Conservation (phyloP, 2,113 vertebrate species). For the Pollachius pollachius region DNA sequence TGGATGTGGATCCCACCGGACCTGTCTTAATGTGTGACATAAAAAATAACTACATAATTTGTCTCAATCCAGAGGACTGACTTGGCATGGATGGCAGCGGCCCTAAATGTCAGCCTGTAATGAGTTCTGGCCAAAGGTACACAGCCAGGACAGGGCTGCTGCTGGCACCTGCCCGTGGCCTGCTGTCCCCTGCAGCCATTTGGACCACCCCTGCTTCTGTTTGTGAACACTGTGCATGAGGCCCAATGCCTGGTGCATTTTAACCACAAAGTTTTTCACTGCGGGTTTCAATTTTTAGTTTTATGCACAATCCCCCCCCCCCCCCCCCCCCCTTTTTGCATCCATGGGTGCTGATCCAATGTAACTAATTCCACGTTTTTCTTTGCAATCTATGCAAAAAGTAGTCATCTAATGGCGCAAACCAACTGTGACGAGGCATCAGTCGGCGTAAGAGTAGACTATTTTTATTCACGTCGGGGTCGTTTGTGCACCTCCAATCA, state of each 20-base stretch:
- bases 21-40: constrained; percentile 73
- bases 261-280: too few species aligned
- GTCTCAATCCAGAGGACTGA: constrained; percentile 75
- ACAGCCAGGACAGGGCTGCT: constrained; percentile 64
- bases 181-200: constrained; percentile 69
- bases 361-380: too few species aligned
- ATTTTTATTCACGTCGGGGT: too few species aligned
- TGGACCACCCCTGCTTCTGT: constrained; percentile 60
- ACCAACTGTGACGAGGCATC: too few species aligned
- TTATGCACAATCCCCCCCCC: too few species aligned
- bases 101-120: constrained; percentile 79
- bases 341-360: too few species aligned
- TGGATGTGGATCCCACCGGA: constrained; percentile 64
- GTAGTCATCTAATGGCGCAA: too few species aligned
- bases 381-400: too few species aligned
- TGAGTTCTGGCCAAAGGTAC: constrained; percentile 76
- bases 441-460: too few species aligned
- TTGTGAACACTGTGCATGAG: constrained; percentile 46
- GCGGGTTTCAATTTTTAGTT: too few species aligned
- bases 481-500: too few species aligned
- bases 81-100: constrained; percentile 74
- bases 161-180: constrained; percentile 74
- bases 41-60: constrained; percentile 76
- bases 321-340: too few species aligned
- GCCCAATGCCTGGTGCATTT: constrained; percentile 7